These are phyloP conservation scores for Ia io DNA, from an alignment of 2,113 vertebrate genomes.

Conservation along the genomic window DNA sequence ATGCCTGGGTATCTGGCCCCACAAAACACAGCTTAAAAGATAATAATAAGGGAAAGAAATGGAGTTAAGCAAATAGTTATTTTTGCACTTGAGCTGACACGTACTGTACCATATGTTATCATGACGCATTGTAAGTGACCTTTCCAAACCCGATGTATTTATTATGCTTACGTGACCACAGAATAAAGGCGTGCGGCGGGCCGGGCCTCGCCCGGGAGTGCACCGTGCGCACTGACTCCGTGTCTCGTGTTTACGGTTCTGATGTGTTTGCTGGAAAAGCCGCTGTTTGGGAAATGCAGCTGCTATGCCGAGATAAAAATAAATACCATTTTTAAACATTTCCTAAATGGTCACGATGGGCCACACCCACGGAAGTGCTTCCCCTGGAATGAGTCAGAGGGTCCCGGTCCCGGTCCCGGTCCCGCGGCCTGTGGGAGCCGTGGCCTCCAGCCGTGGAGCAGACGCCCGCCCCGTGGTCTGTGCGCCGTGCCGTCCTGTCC, in stretches of 20 bases:
- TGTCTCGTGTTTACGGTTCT: conserved; percentile 82
- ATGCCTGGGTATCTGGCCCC: conserved; percentile 50
- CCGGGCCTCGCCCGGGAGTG: conserved; percentile 76
- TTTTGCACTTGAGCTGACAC: conserved; percentile 86
- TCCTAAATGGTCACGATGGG: conserved; percentile 80
- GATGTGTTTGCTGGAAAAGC: conserved; percentile 78
- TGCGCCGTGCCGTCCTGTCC: not conserved
- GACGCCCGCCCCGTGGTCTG: no score
- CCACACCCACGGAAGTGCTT: conserved; percentile 76
- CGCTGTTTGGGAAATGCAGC: conserved; percentile 80
- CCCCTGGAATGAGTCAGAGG: conserved; percentile 37
- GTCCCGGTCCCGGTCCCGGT: no score
- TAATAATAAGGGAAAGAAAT: conserved; percentile 26
- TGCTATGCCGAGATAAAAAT: conserved; percentile 76
- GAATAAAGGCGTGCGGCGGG: conserved; percentile 63
- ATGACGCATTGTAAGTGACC: conserved; percentile 87
- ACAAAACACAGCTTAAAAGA: conserved; percentile 68
- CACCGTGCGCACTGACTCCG: conserved; percentile 60
- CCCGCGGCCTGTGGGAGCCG: not conserved
- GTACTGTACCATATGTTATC: conserved; percentile 86
- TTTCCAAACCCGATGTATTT: conserved; percentile 86
- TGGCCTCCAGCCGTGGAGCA: no score
- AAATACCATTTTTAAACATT: conserved; percentile 79
- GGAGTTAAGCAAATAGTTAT: conserved; percentile 78
- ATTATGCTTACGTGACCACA: conserved; percentile 79